phyloP scores from a whole-genome alignment of 2,113 vertebrate species.

The Xenopus laevis region DNA sequence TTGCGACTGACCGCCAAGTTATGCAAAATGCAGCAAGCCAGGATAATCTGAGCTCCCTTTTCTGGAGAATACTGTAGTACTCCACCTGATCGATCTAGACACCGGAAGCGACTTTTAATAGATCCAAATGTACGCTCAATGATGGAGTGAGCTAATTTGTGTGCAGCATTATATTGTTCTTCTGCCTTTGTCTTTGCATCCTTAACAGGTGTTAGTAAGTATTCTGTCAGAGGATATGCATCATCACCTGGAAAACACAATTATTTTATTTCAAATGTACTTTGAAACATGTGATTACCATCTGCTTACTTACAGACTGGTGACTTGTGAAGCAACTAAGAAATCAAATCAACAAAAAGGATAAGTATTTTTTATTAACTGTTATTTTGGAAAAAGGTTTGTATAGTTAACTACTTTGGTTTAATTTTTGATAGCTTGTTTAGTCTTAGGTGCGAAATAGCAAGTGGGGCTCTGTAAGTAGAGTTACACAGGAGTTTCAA shows the following conservation, averaged over 20 bases:
- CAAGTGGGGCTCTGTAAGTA: too few relatives aligned
- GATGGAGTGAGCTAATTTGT: constrained; percentile 13
- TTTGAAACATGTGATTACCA: too few relatives aligned
- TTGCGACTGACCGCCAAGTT: constrained; percentile 35
- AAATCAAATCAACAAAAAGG: too few relatives aligned
- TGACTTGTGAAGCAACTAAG: too few relatives aligned
- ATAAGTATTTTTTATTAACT: too few relatives aligned
- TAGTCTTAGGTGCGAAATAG: too few relatives aligned
- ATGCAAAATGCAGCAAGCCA: constrained; percentile 34
- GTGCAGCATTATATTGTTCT: constrained; percentile 24
- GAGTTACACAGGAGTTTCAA: too few relatives aligned
- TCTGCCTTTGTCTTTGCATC: constrained; percentile 23
- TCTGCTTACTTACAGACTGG: too few relatives aligned
- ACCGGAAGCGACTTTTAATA: constrained; percentile 35
- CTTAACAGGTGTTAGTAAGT: constrained; percentile 24
- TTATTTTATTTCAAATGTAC: background rate
- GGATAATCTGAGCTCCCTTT: constrained; percentile 34
- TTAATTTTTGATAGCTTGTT: too few relatives aligned
- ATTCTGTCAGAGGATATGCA: constrained; percentile 28
- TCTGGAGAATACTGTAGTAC: constrained; percentile 36
- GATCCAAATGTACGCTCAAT: constrained; percentile 30
- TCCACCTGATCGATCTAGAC: constrained; percentile 34
- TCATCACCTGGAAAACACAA: constrained; percentile 18
- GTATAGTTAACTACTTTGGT: too few relatives aligned
- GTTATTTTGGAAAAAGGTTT: too few relatives aligned